Evolutionary conservation across 2,888 invertebrate genomes (phyloP).

Genomic region (Darwinula stevensoni): DNA sequence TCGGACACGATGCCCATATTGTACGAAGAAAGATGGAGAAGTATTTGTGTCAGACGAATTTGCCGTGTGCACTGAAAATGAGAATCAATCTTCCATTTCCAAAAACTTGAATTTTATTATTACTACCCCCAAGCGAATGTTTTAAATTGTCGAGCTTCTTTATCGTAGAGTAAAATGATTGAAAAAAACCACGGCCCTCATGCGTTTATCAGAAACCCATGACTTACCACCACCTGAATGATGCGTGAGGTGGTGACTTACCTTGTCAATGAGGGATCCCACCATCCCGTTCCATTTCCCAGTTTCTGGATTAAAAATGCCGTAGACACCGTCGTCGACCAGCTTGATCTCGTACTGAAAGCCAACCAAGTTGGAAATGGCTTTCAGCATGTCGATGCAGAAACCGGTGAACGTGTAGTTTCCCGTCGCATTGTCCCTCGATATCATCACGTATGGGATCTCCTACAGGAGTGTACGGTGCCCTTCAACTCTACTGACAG

Average conservation of each 20-base stretch:
- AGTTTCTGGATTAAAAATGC: conserved; percentile 27
- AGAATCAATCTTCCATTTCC: too few relatives aligned
- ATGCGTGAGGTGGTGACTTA: conserved; percentile 12
- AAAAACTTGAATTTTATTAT: too few relatives aligned
- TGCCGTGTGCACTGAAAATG: too few relatives aligned
- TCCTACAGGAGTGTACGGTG: conserved; percentile 11
- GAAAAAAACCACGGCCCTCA: background rate
- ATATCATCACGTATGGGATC: conserved; percentile 13
- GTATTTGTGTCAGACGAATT: too few relatives aligned
- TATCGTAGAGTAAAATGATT: too few relatives aligned
- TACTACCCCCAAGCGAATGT: too few relatives aligned
- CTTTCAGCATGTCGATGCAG: conserved; percentile 35
- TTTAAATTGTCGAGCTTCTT: too few relatives aligned
- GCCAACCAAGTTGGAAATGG: conserved; percentile 19
- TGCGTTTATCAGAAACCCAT: conserved; percentile 1
- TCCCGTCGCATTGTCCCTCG: conserved; percentile 11
- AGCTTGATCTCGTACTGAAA: conserved; percentile 37
- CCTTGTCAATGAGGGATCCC: conserved; percentile 35
- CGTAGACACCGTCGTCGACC: conserved; percentile 36
- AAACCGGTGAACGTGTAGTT: conserved; percentile 42
- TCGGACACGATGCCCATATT: too few relatives aligned
- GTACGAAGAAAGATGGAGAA: too few relatives aligned
- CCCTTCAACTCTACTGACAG: too few relatives aligned
- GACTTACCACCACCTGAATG: conserved; percentile 27
- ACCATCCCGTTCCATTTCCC: conserved; percentile 38